Evolutionary conservation across 2,113 vertebrate species (phyloP), one percentile per base, ranked within the genome.

Genomic region (Microcebus tavaratra): DNA sequence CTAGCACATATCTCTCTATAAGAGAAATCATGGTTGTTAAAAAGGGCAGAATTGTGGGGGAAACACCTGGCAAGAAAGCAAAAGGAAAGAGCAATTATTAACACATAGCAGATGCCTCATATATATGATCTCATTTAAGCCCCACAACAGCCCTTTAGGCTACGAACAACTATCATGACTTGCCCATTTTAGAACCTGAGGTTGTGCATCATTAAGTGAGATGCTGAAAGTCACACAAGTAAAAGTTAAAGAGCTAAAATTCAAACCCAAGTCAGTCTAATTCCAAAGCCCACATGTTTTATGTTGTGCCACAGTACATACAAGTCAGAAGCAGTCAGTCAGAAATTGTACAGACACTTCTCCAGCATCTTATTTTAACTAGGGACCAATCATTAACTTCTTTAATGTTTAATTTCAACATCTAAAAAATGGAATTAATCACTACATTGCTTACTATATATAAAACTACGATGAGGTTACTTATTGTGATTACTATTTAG

Each of bases 401-500:
- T 81, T 88, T 13, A 87, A 81, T 21, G 45, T 15, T 93, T 72
- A 72, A 83, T 72, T 95, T 88, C 57, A 76, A 78, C n/a, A 61
- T 55, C 25, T 80, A 17, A 89, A 61, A 95, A 94, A 68, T 17
- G 14, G 17, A 78, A 12, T 89, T 50, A 93, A 89, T 97, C 68
- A 87, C 17, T 68, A 92, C 20, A 81, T 13, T 79, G 48, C 48
- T 83, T 45, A 86, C 8, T 96, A 96, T 72, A 89, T 23, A 36
- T 4, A 39, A 15, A 42, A 34, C 27, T 57, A 86, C 39, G 68
- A 59, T 55, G 9, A 89, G n/a, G 82, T 65, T 65, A 81, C 53
- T 94, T 93, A 88, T 14, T 96, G 5, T 95, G 39, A 81, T 87
- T 59, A 61, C 45, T 94, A 70, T 76, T 90, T 81, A 85, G 21